A percentile compares a stretch with the other conserved stretches of the same genome.
Conservation (phyloP, 2,113 vertebrate genomes). For the Anolis carolinensis region DNA sequence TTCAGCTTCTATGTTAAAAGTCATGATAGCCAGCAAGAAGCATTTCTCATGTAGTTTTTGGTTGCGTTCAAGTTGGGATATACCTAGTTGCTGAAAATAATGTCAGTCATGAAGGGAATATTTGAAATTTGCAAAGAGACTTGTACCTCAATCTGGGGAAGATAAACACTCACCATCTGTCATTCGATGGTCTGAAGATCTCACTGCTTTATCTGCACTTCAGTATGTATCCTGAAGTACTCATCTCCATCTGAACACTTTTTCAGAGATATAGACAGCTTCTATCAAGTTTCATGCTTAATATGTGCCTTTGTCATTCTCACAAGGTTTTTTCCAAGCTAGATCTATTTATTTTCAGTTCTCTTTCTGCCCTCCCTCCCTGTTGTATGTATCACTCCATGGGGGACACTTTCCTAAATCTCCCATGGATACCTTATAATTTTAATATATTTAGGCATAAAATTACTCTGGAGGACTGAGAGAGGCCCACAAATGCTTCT, state of each 20-base stretch:
- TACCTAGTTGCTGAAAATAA: not conserved
- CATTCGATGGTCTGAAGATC: not conserved
- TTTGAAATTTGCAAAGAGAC: not conserved
- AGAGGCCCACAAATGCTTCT: no score
- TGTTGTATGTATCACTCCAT: no score
- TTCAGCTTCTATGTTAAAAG: constrained; percentile 22
- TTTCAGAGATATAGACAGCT: not conserved
- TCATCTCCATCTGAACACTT: not conserved
- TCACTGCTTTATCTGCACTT: not conserved
- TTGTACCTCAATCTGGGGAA: not conserved
- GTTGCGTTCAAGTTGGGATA: not conserved
- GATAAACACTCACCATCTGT: not conserved
- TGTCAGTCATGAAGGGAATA: not conserved
- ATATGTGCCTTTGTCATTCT: no score
- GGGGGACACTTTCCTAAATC: no score
- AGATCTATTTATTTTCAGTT: no score
- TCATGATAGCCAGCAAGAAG: not conserved
- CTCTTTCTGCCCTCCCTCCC: no score
- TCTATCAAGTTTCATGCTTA: no score
- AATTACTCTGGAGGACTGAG: no score
- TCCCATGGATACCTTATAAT: no score
- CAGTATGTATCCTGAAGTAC: not conserved
- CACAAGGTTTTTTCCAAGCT: no score
- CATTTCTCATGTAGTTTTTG: not conserved
- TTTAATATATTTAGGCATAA: no score